phyloP scores from a whole-genome alignment of 2,113 vertebrate species.

The Mus pahari region DNA sequence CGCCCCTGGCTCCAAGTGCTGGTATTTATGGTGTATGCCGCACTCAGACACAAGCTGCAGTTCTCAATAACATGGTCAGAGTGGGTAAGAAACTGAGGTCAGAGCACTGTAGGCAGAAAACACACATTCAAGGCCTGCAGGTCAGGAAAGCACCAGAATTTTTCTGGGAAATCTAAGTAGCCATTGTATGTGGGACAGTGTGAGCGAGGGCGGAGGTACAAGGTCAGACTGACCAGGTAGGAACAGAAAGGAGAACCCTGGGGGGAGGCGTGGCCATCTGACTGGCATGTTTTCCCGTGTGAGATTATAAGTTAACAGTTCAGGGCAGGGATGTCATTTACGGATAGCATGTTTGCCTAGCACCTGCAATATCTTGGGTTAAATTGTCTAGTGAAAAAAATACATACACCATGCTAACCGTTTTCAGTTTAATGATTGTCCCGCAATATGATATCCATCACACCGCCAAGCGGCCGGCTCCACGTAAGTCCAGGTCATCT shows the following conservation, averaged over 20 bases:
- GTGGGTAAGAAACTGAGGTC: background rate
- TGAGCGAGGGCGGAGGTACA: background rate
- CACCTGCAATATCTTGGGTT: background rate
- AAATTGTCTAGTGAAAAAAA: background rate
- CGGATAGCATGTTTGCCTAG: background rate
- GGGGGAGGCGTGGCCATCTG: background rate
- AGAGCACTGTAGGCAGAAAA: background rate
- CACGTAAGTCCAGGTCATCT: background rate
- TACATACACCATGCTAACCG: background rate
- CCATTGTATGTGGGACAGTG: background rate
- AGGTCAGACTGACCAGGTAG: background rate
- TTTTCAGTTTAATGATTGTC: background rate
- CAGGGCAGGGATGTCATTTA: background rate
- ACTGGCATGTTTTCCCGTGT: background rate
- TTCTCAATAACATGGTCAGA: background rate
- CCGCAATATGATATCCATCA: background rate
- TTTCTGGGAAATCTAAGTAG: constrained; percentile 32
- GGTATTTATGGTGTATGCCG: no score
- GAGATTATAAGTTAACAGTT: background rate
- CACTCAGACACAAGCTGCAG: background rate
- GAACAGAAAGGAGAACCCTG: background rate
- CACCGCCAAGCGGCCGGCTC: background rate
- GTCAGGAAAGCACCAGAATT: background rate
- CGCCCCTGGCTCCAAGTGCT: background rate
- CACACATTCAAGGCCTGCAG: background rate